Conservation (phyloP, 2,113 vertebrate species). For the human region GRCh38 chr12:72541001-72541500, state of each 20-base stretch:
- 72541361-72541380: neutral
- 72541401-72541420: neutral
- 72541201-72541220: neutral
- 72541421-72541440: neutral
- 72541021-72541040: neutral
- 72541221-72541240: neutral
- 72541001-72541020: neutral
- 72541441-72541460: neutral
- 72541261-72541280: neutral
- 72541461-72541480: neutral
- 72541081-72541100: neutral
- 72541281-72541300: neutral
- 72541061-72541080: neutral
- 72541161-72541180: neutral
- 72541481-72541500: neutral
- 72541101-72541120: neutral
- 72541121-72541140: neutral
- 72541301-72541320: conserved; percentile 12
- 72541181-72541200: neutral
- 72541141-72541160: neutral
- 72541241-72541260: neutral
- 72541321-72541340: neutral
- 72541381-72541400: neutral
- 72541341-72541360: neutral
- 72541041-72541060: neutral